phyloP scores from a whole-genome alignment of 2,113 vertebrate species.

The Shinisaurus crocodilurus region DNA sequence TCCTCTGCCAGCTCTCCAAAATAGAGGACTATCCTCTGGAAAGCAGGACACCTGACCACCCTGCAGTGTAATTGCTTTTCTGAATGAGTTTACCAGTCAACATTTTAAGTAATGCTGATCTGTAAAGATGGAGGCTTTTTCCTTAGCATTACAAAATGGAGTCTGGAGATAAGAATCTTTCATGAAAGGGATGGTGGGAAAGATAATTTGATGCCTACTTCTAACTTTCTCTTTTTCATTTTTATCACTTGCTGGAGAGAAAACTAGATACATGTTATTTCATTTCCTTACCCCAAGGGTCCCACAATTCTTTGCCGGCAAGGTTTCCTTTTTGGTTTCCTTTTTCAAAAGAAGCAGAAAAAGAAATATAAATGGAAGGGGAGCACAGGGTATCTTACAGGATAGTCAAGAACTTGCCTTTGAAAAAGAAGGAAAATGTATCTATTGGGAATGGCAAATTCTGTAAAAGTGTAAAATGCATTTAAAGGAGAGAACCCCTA shows the following conservation, averaged over 20 bases:
- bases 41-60: no score
- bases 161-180: not conserved
- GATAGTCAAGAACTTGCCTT: conserved; percentile 1
- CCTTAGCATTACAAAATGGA: not conserved
- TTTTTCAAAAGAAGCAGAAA: conserved; percentile 18
- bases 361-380: conserved; percentile 1
- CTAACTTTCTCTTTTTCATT: conserved; percentile 10
- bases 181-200: not conserved
- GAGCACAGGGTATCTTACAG: not conserved
- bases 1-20: no score
- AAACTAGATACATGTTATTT: not conserved
- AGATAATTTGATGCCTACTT: not conserved
- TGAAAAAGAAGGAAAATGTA: conserved; percentile 13
- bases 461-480: not conserved
- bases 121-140: not conserved
- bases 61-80: not conserved
- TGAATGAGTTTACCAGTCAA: not conserved
- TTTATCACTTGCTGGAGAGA: conserved; percentile 17
- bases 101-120: not conserved
- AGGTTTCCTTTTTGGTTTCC: not conserved
- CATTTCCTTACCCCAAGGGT: conserved; percentile 15
- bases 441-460: not conserved
- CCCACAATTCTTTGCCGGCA: not conserved
- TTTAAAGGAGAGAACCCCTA: not conserved
- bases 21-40: no score